Evolutionary conservation across 2,888 invertebrate genomes (phyloP), one percentile per base, ranked within the genome.

Genomic region (Aelia acuminata): DNA sequence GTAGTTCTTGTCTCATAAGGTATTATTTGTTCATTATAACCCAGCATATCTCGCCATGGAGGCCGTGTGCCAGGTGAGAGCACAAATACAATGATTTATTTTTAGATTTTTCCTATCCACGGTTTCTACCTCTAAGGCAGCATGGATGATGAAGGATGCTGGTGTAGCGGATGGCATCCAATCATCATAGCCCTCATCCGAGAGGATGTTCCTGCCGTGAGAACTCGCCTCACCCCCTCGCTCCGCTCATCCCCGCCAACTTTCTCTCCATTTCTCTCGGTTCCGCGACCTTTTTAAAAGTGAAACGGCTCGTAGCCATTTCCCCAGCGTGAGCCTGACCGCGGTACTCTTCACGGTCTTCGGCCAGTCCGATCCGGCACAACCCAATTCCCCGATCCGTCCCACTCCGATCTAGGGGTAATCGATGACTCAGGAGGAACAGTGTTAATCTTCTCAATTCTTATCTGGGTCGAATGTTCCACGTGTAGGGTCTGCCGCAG

Each of bases 271-370:
- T 84, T 84, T 84, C 84, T 84, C 84, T 47, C 49, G 31, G 84
- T 31, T 50, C 53, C 87, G 63, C 87, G 87, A 87, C 87, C 87
- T 87, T 87, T 87, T 87, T 87, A 87, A 87, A 87, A 87, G 87
- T 87, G 87, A 87, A 87, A 87, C 87, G 87, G 31, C 39, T 43
- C 70, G 31, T 0, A 20, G 26, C n/a, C 35, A 47, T 87, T 63
- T 87, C 47, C 87, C 70, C 48, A 18, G 1, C 48, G 43, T 22
- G 39, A 26, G 13, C 63, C 31, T 75, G 35, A 15, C 84, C 63
- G 31, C 84, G 1, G 31, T 39, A 26, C 35, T 7, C 43, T 43
- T 43, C 80, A n/a, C 75, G 75, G 31, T 80, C 35, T 3, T 43
- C 75, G 7, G 75, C 22, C 43, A 43, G 43, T 22, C 1, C 43